Conservation (phyloP, 1,140 invertebrate genomes). For the Hypsibius dujardini region DNA sequence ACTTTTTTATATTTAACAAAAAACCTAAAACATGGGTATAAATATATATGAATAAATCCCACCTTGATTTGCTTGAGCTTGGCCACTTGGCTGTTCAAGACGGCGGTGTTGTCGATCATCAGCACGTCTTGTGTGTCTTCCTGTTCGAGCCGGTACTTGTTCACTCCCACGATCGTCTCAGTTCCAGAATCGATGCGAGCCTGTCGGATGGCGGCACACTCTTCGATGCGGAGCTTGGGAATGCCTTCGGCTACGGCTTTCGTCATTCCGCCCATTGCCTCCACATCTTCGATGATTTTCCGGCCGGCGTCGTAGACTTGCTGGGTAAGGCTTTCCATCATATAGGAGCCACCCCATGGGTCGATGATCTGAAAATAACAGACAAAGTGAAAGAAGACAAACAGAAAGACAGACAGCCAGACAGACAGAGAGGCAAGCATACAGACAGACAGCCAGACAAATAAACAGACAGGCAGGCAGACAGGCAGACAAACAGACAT, state of each 20-base stretch:
- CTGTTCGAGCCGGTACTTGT: slow-evolving; percentile 42
- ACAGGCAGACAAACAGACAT: too few relatives aligned
- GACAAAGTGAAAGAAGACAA: slow-evolving; percentile 3
- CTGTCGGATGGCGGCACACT: slow-evolving; percentile 46
- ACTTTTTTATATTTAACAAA: too few relatives aligned
- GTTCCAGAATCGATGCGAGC: slow-evolving; percentile 43
- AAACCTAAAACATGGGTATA: too few relatives aligned
- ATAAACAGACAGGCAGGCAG: too few relatives aligned
- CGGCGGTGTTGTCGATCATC: slow-evolving; percentile 44
- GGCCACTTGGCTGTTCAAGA: slow-evolving; percentile 39
- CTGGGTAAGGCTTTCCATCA: slow-evolving; percentile 46
- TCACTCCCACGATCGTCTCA: slow-evolving; percentile 50
- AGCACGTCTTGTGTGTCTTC: slow-evolving; percentile 42
- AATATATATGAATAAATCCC: too few relatives aligned
- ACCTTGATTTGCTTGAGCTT: too few relatives aligned
- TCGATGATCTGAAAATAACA: slow-evolving; percentile 39
- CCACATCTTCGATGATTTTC: slow-evolving; percentile 43
- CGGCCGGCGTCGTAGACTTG: slow-evolving; percentile 41
- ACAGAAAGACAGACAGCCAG: too few relatives aligned
- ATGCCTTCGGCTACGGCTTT: slow-evolving; percentile 46
- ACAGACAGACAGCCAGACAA: too few relatives aligned
- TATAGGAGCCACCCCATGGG: slow-evolving; percentile 48
- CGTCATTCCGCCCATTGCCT: slow-evolving; percentile 48
- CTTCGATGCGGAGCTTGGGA: slow-evolving; percentile 48
- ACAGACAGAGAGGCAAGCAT: too few relatives aligned